Percentiles rank a stretch among this genome's conserved stretches.
These are phyloP conservation scores for Clivina fossor DNA, from an alignment of 2,888 invertebrate genomes.

Conservation along the genomic window DNA sequence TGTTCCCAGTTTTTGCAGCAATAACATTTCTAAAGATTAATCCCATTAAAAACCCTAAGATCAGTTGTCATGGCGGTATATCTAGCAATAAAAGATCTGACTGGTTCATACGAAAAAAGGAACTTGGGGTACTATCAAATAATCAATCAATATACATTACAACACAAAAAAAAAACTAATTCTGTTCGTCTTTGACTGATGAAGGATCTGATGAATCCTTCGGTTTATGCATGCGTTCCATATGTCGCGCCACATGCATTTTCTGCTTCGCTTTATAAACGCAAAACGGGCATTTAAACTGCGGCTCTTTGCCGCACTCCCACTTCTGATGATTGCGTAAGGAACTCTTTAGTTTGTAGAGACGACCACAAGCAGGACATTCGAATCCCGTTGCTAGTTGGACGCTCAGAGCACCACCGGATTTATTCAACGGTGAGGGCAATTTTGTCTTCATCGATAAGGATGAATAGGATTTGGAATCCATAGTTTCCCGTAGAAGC, in stretches of 20 bases:
- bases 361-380: conserved; percentile 80
- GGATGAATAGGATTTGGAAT: conserved; percentile 15
- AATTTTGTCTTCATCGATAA: conserved; percentile 20
- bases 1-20: too few relatives aligned
- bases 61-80: conserved; percentile 9
- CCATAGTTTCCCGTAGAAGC: conserved; percentile 59
- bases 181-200: conserved; percentile 17
- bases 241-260: conserved; percentile 81
- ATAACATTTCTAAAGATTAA: too few relatives aligned
- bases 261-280: conserved; percentile 83
- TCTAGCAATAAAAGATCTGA: neutral
- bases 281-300: conserved; percentile 80
- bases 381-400: conserved; percentile 60
- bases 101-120: conserved; percentile 20
- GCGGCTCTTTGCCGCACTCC: conserved; percentile 84
- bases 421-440: conserved; percentile 12
- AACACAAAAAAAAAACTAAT: too few relatives aligned
- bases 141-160: neutral
- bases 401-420: conserved; percentile 17
- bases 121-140: conserved; percentile 9
- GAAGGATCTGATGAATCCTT: conserved; percentile 43
- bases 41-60: too few relatives aligned
- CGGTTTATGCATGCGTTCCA: conserved; percentile 77
- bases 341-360: conserved; percentile 85
- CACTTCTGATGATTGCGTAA: conserved; percentile 81